Conservation (phyloP, 2,797 vertebrate genomes). For the Acrocephalus scirpaceus region DNA sequence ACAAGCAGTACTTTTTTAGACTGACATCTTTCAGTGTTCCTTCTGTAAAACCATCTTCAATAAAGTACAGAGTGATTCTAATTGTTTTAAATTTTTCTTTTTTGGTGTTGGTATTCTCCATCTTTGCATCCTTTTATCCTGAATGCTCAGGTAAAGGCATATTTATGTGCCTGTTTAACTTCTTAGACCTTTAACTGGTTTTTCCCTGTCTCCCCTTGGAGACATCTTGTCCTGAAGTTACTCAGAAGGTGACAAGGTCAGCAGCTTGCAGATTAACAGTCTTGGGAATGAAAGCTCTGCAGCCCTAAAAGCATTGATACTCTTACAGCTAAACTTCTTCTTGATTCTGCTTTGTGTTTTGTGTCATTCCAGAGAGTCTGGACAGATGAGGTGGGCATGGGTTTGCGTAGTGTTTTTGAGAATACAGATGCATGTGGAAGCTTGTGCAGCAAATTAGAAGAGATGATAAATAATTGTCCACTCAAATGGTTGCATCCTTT, state of each 20-base stretch:
- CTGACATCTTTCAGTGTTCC: neutral
- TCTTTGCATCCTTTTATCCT: neutral
- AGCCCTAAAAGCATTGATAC: neutral
- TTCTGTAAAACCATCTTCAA: neutral
- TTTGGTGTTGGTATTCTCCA: neutral
- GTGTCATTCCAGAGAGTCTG: neutral
- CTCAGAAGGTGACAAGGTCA: neutral
- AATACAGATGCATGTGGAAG: neutral
- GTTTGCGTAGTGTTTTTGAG: neutral
- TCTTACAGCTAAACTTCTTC: neutral
- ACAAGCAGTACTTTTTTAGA: neutral
- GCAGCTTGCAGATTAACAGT: neutral
- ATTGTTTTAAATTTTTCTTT: neutral
- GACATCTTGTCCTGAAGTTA: neutral
- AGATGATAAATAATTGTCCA: neutral
- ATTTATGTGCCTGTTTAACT: neutral
- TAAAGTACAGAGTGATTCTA: neutral
- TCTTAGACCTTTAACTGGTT: neutral
- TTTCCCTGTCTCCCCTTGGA: neutral
- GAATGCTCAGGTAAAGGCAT: neutral
- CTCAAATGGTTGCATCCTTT: neutral
- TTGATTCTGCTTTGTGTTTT: neutral
- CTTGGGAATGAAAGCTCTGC: neutral
- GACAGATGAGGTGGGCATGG: neutral
- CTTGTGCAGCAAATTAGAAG: neutral